These are phyloP conservation scores for Drosophila pallidifrons DNA, from an alignment of 1,140 invertebrate genomes.

Conservation along the genomic window DNA sequence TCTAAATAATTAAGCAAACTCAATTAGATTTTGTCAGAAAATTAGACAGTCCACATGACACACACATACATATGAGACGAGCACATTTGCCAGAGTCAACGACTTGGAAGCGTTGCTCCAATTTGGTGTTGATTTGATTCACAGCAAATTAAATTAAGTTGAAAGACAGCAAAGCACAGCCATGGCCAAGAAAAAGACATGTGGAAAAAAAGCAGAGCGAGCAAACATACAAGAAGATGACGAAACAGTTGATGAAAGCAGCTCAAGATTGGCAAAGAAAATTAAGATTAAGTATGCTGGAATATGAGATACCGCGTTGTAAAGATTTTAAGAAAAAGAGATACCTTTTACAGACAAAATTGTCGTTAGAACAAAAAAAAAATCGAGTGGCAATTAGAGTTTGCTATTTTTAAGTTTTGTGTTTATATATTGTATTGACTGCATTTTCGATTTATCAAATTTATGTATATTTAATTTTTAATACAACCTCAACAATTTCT, in stretches of 20 bases:
- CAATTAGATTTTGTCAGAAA: slow-evolving; percentile 70
- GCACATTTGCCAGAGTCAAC: slow-evolving; percentile 2
- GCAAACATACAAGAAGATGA: slow-evolving; percentile 1
- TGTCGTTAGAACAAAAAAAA: no score
- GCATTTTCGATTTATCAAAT: no score
- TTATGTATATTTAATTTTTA: no score
- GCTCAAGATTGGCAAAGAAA: slow-evolving; percentile 1
- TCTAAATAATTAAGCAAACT: slow-evolving; percentile 80
- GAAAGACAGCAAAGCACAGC: slow-evolving; percentile 19
- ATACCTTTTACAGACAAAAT: no score
- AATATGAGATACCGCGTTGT: neutral
- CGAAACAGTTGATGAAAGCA: slow-evolving; percentile 13
- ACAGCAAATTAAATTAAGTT: slow-evolving; percentile 44
- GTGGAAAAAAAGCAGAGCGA: no score
- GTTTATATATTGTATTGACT: no score
- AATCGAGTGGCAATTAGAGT: no score
- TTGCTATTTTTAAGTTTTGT: no score
- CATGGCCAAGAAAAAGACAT: neutral
- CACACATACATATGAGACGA: slow-evolving; percentile 1
- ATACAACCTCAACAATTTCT: no score
- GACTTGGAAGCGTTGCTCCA: slow-evolving; percentile 32
- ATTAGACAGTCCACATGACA: slow-evolving; percentile 34
- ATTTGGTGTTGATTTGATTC: slow-evolving; percentile 46
- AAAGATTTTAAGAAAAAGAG: no score
- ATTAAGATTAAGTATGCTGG: neutral